Evolutionary conservation across 2,797 vertebrate genomes (phyloP), one percentile per base, ranked within the genome.

Genomic region (Anguilla pacifica): DNA sequence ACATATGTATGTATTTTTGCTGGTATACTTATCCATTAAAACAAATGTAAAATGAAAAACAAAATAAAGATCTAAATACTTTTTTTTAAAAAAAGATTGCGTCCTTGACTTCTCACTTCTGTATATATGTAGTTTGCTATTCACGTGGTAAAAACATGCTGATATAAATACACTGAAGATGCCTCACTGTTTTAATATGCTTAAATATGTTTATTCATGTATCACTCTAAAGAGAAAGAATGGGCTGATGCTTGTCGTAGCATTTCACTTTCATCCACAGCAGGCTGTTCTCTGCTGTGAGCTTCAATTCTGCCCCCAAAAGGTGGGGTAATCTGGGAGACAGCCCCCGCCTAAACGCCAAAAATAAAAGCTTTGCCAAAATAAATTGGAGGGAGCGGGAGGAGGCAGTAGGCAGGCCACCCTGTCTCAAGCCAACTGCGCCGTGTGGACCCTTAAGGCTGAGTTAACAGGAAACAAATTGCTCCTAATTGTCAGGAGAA

Each of bases 401-500:
- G 1, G 67, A 64, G 22, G 28, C 35, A 59, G 35, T 87, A 74
- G 51, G 85, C 86, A 84, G 87, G 86, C 59, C n/a, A 84, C 67
- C 17, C 83, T 43, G 86, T 87, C 46, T 93, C 93, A 91, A 92
- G 89, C 90, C 91, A 89, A 53, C 89, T 91, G 88, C 92, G 91
- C 91, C 90, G 90, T 91, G 92, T 88, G 92, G 93, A 95, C 94
- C 94, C 92, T 91, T 93, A 92, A 94, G 94, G 93, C 94, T 94
- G 94, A 94, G 91, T 94, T 95, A 93, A 93, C 94, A 93, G 93
- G 93, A 95, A 95, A 94, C 94, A 96, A 96, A 96, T 95, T 95
- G 92, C 94, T 94, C 92, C 92, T 94, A 94, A 95, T 96, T 95
- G 94, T 95, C 93, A 91, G 89, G 93, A 94, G 94, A 93, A 94